A percentile compares a stretch with the other conserved stretches of the same genome.
Evolutionary conservation across 2,797 vertebrate genomes (phyloP).

Genomic region (Falco naumanni): DNA sequence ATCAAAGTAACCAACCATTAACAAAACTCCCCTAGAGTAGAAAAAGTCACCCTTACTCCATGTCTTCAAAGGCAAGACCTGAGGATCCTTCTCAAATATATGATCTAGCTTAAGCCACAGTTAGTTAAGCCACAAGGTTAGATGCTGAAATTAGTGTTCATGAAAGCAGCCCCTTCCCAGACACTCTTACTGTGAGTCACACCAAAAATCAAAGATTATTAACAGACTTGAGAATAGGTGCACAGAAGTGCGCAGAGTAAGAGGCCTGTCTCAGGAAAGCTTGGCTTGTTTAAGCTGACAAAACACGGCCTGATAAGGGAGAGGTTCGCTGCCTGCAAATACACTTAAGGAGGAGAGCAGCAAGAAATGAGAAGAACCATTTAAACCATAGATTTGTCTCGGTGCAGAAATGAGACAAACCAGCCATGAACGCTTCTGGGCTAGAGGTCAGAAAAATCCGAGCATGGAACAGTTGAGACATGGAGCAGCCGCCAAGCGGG

Average conservation of each 20-base stretch:
- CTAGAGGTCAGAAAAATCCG: neutral
- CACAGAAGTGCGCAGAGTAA: neutral
- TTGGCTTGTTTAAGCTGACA: neutral
- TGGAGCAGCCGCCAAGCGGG: neutral
- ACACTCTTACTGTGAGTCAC: neutral
- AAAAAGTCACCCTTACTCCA: neutral
- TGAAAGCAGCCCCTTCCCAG: neutral
- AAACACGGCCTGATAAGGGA: neutral
- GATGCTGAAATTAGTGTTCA: neutral
- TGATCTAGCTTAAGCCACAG: neutral
- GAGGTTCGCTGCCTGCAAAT: neutral
- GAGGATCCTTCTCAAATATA: neutral
- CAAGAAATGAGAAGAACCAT: accelerated
- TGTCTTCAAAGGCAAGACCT: neutral
- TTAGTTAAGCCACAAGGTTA: neutral
- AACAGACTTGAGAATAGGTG: neutral
- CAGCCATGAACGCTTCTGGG: neutral
- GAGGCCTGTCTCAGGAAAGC: neutral
- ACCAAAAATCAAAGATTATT: neutral
- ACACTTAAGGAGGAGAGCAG: neutral
- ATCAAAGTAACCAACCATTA: neutral
- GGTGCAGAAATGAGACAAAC: neutral
- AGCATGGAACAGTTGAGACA: neutral
- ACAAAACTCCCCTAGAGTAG: neutral
- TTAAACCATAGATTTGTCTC: neutral